Base-by-base conservation (phyloP, 2,888 invertebrate genomes). In the Eupithecia subfuscata region DNA sequence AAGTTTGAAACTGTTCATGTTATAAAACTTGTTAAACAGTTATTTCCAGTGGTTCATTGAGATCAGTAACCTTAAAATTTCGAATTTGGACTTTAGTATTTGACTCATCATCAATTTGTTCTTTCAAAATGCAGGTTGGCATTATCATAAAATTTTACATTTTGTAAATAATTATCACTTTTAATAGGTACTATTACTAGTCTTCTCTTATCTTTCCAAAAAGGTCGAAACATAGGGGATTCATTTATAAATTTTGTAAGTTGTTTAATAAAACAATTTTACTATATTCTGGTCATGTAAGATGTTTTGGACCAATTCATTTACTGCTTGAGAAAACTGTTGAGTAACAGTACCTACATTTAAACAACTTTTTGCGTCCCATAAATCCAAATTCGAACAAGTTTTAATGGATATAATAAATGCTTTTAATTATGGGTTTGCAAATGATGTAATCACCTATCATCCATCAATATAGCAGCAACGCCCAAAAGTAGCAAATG, bases 21-120 rank as follows among this genome's bases (percentile, higher is more conserved):
- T 71, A 65, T 68, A 78, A 74, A 78, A 76, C 79, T 78, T 74
- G 69, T 73, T 69, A 64, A 71, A 71, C 76, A 74, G 77, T 79
- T 77, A 78, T 79, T 65, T 78, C 74, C 74, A 78, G 73, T 82
- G 79, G 79, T 73, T 69, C 74, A 73, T 75, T 63, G 75, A 74
- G 80, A 80, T 48, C 81, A 80, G 65, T 78, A 80, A 81, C 74
- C 76, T 69, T 43, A 37, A 30, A 60, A 63, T 72, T 40, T 71
- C 40, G n/a, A 18, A 56, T 70, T 60, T 52, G 64, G 64, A 65
- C 56, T 69, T 72, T 52, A 25, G 45, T 63, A 22, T 52, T 68
- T 30, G 37, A 43, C 65, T 69, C 69, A 14, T 69, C 37, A 22
- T 40, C 34, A 34, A 34, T 69, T 30, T 30, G 14, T 63, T 63